Conservation (phyloP, 2,113 vertebrate species). For the Phyllostomus discolor region DNA sequence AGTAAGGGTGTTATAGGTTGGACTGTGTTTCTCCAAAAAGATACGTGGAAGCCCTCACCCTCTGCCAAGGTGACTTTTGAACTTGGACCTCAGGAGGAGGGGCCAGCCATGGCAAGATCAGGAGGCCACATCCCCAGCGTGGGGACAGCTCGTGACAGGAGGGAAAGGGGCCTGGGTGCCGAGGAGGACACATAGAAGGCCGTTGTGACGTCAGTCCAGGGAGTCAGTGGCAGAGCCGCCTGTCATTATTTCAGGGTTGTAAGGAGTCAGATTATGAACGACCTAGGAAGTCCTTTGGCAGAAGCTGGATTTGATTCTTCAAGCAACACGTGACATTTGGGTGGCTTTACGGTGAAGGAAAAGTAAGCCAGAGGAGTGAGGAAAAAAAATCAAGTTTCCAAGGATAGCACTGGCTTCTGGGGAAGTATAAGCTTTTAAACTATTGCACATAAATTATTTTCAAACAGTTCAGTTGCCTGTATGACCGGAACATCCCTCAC, state of each 20-base stretch:
- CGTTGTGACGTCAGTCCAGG: accelerated
- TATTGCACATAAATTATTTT: background rate
- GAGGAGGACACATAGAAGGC: background rate
- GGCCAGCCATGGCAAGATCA: accelerated
- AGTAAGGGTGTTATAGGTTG: too few species aligned
- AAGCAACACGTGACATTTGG: background rate
- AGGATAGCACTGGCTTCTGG: background rate
- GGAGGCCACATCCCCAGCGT: background rate
- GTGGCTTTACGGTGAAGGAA: background rate
- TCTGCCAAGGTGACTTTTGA: background rate
- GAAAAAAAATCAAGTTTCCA: background rate
- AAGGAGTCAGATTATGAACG: background rate
- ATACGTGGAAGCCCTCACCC: background rate
- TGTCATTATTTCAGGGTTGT: background rate
- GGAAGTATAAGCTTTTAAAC: background rate
- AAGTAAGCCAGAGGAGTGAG: background rate
- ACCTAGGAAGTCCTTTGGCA: background rate
- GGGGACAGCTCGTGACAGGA: accelerated
- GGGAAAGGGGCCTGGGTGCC: too few species aligned
- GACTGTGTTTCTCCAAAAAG: background rate
- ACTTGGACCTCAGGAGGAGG: background rate
- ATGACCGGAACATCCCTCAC: background rate
- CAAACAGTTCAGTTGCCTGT: background rate
- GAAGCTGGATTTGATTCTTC: background rate
- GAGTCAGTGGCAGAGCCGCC: background rate